phyloP scores from a whole-genome alignment of 2,113 vertebrate genomes.

The Taxidea taxus region DNA sequence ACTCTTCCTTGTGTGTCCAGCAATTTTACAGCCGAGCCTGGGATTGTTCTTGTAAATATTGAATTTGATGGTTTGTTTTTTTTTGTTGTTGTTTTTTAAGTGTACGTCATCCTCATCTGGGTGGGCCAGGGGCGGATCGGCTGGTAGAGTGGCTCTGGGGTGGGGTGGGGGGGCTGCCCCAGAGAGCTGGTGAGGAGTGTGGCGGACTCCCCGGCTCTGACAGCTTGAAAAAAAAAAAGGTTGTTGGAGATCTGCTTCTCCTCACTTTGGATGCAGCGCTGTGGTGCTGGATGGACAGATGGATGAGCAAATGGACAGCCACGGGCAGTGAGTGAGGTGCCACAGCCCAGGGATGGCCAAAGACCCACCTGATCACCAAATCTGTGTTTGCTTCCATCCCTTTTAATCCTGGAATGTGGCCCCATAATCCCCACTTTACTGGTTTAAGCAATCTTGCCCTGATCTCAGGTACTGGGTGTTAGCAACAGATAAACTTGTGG shows the following conservation, averaged over 20 bases:
- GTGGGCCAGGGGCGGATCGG: slow-evolving; percentile 42
- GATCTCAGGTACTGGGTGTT: background rate
- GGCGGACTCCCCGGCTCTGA: background rate
- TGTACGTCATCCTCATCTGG: background rate
- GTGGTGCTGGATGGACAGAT: background rate
- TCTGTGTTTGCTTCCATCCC: background rate
- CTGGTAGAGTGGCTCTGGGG: background rate
- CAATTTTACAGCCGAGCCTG: slow-evolving; percentile 44
- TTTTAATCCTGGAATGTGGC: background rate
- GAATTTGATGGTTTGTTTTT: slow-evolving; percentile 6
- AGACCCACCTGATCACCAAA: background rate
- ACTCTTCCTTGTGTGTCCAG: background rate
- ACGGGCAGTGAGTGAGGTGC: background rate
- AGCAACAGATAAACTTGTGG: background rate
- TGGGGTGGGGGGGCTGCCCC: too few species aligned
- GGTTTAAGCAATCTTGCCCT: background rate
- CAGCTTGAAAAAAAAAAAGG: background rate
- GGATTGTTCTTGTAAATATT: slow-evolving; percentile 68
- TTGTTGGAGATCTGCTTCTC: background rate
- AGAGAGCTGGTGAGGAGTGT: background rate
- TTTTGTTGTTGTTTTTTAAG: background rate
- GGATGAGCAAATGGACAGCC: rapidly evolving
- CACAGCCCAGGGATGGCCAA: background rate
- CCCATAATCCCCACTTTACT: background rate
- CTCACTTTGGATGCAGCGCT: rapidly evolving